Percentiles rank a stretch among this genome's conserved stretches.
These are phyloP conservation scores for Crocidura indochinensis DNA, from an alignment of 2,797 vertebrate species.

Conservation along the genomic window DNA sequence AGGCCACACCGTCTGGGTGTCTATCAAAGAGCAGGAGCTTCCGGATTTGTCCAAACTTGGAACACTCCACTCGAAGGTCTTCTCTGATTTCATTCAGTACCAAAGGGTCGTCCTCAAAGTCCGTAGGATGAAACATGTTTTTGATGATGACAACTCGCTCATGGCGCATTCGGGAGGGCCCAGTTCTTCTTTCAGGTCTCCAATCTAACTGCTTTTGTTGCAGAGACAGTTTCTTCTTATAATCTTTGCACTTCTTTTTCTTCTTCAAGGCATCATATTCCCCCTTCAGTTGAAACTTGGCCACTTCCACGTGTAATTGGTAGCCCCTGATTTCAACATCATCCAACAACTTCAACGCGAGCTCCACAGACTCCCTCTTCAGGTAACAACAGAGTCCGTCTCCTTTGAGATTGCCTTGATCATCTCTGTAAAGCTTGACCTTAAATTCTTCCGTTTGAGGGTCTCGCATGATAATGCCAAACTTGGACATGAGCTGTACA, in stretches of 20 bases:
- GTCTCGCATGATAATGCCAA: constrained; percentile 97
- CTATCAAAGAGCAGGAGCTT: constrained; percentile 98
- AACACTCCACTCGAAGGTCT: constrained; percentile 96
- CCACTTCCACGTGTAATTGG: too few relatives aligned
- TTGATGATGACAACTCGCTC: constrained; percentile 97
- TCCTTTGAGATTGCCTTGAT: constrained; percentile 96
- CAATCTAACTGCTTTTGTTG: constrained; percentile 96
- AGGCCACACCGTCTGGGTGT: constrained; percentile 97
- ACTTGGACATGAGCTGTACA: constrained; percentile 96
- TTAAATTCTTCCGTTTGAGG: constrained; percentile 89
- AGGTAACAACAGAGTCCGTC: constrained; percentile 98
- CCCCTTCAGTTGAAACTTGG: too few relatives aligned
- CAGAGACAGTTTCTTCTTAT: constrained; percentile 85
- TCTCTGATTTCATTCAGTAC: constrained; percentile 98
- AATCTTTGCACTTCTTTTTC: too few relatives aligned
- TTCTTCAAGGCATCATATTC: too few relatives aligned
- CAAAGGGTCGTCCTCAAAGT: constrained; percentile 99
- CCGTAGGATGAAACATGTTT: constrained; percentile 98
- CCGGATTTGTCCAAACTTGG: constrained; percentile 98
- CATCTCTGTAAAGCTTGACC: constrained; percentile 96
- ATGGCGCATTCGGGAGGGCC: constrained; percentile 92
- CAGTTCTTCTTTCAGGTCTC: constrained; percentile 95
- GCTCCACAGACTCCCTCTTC: constrained; percentile 94
- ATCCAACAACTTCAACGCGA: constrained; percentile 95
- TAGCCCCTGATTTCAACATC: constrained; percentile 88